Percentiles rank a stretch among this genome's conserved stretches.
Conservation (phyloP, 2,113 vertebrate species). For the Tichodroma muraria region DNA sequence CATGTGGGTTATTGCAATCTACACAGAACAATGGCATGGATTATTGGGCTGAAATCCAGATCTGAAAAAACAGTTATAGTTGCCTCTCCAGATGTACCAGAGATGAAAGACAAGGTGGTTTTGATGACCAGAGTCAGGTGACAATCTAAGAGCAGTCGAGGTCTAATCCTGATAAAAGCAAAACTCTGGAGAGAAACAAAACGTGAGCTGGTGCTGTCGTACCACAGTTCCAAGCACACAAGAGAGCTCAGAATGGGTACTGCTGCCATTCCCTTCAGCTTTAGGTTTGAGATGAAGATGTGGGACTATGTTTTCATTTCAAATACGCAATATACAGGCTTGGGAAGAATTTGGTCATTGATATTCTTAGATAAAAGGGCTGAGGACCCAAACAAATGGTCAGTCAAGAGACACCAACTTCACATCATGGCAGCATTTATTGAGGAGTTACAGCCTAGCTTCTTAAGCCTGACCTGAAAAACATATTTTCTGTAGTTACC, state of each 20-base stretch:
- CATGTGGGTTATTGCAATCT: slow-evolving; percentile 11
- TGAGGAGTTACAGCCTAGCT: neutral
- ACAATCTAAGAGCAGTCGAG: neutral
- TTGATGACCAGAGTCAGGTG: neutral
- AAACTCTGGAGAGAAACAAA: neutral
- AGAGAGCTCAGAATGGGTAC: neutral
- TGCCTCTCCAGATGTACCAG: neutral
- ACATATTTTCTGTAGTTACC: neutral
- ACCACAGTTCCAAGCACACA: neutral
- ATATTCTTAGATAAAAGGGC: neutral
- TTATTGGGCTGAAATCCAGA: neutral
- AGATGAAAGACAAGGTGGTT: slow-evolving; percentile 19
- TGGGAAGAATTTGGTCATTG: neutral
- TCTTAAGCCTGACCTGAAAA: neutral
- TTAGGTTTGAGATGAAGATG: neutral
- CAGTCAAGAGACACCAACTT: neutral
- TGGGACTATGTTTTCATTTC: neutral
- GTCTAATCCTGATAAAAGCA: neutral
- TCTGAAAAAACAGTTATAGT: neutral
- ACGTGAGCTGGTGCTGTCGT: fast-evolving
- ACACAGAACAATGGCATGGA: neutral
- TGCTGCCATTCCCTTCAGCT: neutral
- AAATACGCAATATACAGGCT: neutral
- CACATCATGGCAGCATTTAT: neutral
- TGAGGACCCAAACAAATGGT: neutral